phyloP scores from a whole-genome alignment of 1,140 invertebrate species.

The Physella acuta region DNA sequence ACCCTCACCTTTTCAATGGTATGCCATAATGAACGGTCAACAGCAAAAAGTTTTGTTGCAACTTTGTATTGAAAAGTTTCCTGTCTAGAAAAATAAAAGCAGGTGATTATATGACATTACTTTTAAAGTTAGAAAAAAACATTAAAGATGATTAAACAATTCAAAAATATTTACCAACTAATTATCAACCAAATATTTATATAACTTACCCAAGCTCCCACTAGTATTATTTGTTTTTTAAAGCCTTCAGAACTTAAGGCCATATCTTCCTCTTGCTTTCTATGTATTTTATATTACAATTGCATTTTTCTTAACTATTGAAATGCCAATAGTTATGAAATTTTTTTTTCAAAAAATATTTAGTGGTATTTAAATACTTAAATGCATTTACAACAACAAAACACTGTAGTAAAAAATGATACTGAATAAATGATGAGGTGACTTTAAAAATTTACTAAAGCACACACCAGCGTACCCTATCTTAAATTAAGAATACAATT shows the following conservation, averaged over 20 bases:
- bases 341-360: not conserved
- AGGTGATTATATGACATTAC: not conserved
- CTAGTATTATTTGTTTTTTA: not conserved
- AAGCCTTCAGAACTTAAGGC: not conserved
- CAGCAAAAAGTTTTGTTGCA: conserved; percentile 20
- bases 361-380: not conserved
- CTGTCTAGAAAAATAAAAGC: not conserved
- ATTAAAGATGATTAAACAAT: not conserved
- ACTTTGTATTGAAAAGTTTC: conserved; percentile 23
- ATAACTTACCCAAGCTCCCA: not conserved
- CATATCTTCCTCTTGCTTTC: not conserved
- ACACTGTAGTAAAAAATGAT: not conserved
- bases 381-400: not conserved
- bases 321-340: not conserved
- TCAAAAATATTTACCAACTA: not conserved
- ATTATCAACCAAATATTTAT: not conserved
- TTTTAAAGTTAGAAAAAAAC: not conserved
- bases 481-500: no score
- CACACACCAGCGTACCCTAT: no score
- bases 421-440: not conserved
- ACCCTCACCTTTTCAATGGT: conserved; percentile 19
- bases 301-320: not conserved
- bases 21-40: conserved; percentile 17
- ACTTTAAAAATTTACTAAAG: not conserved
- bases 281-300: not conserved